Evolutionary conservation across 2,797 vertebrate species (phyloP).

Genomic region (Lates japonicus): DNA sequence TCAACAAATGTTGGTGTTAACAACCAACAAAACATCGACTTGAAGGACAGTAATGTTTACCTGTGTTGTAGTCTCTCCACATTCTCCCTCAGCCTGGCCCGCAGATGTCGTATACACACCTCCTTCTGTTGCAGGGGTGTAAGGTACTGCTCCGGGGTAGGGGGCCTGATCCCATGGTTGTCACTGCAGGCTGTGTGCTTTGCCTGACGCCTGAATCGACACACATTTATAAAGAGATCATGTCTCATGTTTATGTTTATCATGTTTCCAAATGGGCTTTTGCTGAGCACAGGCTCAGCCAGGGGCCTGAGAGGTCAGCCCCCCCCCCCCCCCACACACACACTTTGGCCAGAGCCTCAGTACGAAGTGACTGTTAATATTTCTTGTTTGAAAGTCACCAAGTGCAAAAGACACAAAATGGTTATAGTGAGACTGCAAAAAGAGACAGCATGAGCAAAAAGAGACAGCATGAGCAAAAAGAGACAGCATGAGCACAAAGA

Average conservation of each 20-base stretch:
- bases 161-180: slow-evolving; percentile 96
- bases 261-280: too few relatives aligned
- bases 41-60: slow-evolving; percentile 75
- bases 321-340: too few relatives aligned
- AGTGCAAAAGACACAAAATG: neutral
- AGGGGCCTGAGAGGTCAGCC: too few relatives aligned
- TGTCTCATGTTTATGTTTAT: too few relatives aligned
- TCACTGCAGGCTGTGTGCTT: slow-evolving; percentile 94
- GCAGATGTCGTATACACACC: slow-evolving; percentile 96
- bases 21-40: neutral
- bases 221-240: slow-evolving; percentile 9
- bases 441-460: too few relatives aligned
- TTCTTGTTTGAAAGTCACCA: neutral
- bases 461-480: neutral
- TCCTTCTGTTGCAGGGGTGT: slow-evolving; percentile 99
- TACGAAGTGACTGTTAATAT: neutral
- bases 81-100: slow-evolving; percentile 93
- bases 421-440: too few relatives aligned
- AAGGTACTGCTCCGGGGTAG: slow-evolving; percentile 96
- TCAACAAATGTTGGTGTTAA: neutral
- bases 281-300: too few relatives aligned
- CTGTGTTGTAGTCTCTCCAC: slow-evolving; percentile 95
- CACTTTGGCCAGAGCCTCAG: neutral
- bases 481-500: neutral
- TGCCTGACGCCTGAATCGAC: slow-evolving; percentile 87